Evolutionary conservation across 2,113 vertebrate genomes (phyloP), one percentile per base, ranked within the genome.

Genomic region (Gopherus flavomarginatus): DNA sequence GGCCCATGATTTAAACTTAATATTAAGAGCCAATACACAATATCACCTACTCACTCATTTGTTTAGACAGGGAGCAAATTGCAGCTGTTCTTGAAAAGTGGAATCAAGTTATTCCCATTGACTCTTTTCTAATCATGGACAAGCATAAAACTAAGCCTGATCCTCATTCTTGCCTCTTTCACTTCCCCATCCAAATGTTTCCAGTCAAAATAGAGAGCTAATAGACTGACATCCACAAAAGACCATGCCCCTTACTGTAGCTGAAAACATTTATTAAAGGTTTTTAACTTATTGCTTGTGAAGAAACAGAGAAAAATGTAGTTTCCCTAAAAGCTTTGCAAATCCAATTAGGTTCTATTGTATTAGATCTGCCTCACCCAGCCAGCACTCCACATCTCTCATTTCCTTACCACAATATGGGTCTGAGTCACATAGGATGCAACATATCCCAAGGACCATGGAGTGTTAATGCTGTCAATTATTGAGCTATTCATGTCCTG

Each of bases 281-380:
- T 42, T 19, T 81, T 92, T 9, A 83, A 90, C 38, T 86, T 50
- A 29, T 2, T 90, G 22, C 12, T 89, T 72, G 62, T 2, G 50
- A 89, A 96, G 54, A 62, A 90, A 85, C 35, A 2, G 87, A 77
- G n/a, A 83, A 93, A 42, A 42, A 84, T 44, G 29, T 21, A 78
- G 81, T 94, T 90, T 27, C 26, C 72, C 57, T 97, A 85, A 97
- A 92, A 96, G 93, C 92, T 75, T 21, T 10, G 44, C 77, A 92
- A 97, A 95, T 96, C 77, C 24, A 62, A 77, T 95, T 83, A 96
- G 5, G 2, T 26, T 88, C 31, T 85, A 27, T 19, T 85, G 1
- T 83, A 82, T 97, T 95, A 92, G 49, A 89, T 96, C 95, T 90
- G 26, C 89, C 56, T 31, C 35, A 86, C 29, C 8, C 29, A 81